These are phyloP conservation scores for Heliconius eleuchia DNA, from an alignment of 1,140 invertebrate species.

Conservation along the genomic window DNA sequence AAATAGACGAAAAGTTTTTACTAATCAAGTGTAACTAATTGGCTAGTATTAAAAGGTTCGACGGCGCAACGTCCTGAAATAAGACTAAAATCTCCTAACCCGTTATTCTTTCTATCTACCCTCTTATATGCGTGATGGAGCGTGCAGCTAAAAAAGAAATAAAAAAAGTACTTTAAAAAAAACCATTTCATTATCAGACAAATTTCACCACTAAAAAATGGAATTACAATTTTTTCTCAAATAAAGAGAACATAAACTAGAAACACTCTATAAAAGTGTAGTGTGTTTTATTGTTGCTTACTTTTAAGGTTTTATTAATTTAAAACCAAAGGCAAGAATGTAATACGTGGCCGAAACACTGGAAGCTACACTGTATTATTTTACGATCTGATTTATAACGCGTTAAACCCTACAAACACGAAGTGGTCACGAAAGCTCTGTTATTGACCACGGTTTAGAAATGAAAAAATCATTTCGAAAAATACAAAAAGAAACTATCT, in stretches of 20 bases:
- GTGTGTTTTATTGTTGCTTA: conserved; percentile 2
- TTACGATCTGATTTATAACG: conserved; percentile 68
- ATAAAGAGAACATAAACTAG: neutral
- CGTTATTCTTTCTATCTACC: no score
- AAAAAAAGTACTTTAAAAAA: no score
- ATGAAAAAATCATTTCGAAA: conserved; percentile 9
- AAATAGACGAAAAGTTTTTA: no score
- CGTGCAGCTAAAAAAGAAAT: no score
- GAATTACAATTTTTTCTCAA: neutral
- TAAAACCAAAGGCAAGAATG: conserved; percentile 43
- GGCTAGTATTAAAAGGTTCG: no score
- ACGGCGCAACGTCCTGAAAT: no score
- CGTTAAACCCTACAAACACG: conserved; percentile 61
- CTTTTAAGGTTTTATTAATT: conserved; percentile 23
- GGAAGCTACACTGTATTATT: conserved; percentile 64
- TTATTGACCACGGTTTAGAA: conserved; percentile 36
- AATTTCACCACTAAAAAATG: neutral
- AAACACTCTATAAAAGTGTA: neutral
- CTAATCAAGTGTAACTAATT: no score
- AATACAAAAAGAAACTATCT: neutral
- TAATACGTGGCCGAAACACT: conserved; percentile 44
- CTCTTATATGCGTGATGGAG: no score
- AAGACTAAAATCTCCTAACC: no score
- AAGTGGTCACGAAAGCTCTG: conserved; percentile 52
- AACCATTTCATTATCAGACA: no score